Conservation (phyloP, 2,888 invertebrate species). For the Ormyrus nitidulus region DNA sequence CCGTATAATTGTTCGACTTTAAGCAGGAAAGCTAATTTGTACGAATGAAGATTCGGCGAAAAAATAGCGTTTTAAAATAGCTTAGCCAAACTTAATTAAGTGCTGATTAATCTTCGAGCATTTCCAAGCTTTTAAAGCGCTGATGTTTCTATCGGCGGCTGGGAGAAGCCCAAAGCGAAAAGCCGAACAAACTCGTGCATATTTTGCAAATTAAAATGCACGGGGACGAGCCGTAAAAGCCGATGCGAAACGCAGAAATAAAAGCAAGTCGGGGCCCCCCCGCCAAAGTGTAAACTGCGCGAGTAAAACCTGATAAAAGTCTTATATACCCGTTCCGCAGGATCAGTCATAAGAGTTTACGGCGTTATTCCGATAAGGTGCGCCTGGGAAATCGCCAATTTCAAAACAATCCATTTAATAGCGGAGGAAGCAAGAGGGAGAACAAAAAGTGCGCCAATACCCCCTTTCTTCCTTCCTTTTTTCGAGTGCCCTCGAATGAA, state of each 20-base stretch:
- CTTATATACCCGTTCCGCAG: not conserved
- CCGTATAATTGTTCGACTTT: too few species aligned
- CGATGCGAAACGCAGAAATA: constrained; percentile 9
- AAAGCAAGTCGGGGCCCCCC: not conserved
- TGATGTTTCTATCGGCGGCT: not conserved
- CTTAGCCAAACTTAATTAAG: not conserved
- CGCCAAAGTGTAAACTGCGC: not conserved
- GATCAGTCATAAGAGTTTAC: constrained; percentile 29
- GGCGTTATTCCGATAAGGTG: constrained; percentile 21
- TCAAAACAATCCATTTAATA: not conserved
- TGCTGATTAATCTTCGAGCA: not conserved
- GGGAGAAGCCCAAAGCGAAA: not conserved
- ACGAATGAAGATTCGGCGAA: too few species aligned
- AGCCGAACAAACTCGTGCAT: not conserved
- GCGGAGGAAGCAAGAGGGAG: too few species aligned
- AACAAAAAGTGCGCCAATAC: too few species aligned
- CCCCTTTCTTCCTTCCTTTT: too few species aligned
- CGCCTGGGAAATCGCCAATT: constrained; percentile 8
- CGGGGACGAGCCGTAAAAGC: not conserved
- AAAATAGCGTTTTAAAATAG: too few species aligned
- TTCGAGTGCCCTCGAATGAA: too few species aligned
- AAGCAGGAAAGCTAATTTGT: too few species aligned
- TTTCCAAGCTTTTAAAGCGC: not conserved
- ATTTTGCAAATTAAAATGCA: constrained; percentile 22
- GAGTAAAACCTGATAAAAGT: constrained; percentile 19